phyloP scores from a whole-genome alignment of 2,888 invertebrate species.

The Unio delphinus region DNA sequence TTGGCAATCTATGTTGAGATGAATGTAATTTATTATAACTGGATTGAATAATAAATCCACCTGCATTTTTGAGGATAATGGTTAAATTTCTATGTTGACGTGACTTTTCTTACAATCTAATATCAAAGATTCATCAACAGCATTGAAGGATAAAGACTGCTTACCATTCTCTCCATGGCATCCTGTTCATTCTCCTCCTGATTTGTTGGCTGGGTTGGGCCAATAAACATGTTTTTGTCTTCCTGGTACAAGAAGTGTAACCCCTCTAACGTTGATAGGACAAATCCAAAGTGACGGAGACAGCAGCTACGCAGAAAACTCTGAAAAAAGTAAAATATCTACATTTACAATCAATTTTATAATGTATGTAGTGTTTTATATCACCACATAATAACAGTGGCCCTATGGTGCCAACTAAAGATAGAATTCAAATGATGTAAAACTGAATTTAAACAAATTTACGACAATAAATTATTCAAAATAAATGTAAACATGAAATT shows the following conservation, averaged over 20 bases:
- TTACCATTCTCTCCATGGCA: constrained; percentile 64
- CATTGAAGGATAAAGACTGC: constrained; percentile 2
- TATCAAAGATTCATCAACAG: background rate
- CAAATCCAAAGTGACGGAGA: constrained; percentile 85
- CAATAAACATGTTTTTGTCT: constrained; percentile 63
- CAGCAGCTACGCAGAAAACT: constrained; percentile 83
- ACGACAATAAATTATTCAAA: too few relatives aligned
- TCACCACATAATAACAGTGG: too few relatives aligned
- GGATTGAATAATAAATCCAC: too few relatives aligned
- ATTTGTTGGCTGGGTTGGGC: constrained; percentile 55
- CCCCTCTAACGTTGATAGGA: constrained; percentile 78
- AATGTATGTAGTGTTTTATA: background rate
- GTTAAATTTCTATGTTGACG: background rate
- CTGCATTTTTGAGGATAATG: background rate
- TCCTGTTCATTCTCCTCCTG: constrained; percentile 51
- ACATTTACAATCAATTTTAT: background rate
- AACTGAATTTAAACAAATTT: too few relatives aligned
- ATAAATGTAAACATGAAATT: too few relatives aligned
- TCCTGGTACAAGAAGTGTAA: constrained; percentile 79
- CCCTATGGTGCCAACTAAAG: too few relatives aligned
- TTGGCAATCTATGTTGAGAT: too few relatives aligned
- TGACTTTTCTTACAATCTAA: background rate
- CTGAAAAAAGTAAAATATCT: constrained; percentile 50
- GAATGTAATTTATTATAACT: too few relatives aligned
- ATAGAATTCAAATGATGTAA: too few relatives aligned